Conservation (phyloP, 2,797 vertebrate species). For the Catharus ustulatus region DNA sequence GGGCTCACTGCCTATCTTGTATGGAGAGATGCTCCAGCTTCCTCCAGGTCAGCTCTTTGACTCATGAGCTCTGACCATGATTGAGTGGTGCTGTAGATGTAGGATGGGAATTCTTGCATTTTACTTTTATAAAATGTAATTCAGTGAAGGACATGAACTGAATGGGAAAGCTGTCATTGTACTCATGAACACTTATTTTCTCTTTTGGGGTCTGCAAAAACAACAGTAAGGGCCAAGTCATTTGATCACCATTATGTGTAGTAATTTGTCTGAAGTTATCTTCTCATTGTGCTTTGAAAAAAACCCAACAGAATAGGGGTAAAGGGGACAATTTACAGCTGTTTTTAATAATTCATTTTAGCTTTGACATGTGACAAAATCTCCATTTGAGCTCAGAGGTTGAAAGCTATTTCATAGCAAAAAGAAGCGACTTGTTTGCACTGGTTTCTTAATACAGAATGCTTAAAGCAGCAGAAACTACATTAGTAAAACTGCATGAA, state of each 20-base stretch:
- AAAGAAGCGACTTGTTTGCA: neutral
- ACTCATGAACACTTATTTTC: neutral
- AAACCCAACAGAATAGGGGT: neutral
- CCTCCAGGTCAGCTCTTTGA: neutral
- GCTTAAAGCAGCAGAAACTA: neutral
- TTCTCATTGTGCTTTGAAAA: neutral
- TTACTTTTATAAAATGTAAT: neutral
- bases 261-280: conserved; percentile 16
- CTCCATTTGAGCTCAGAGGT: neutral
- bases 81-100: neutral
- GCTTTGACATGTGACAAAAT: neutral
- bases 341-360: conserved; percentile 4
- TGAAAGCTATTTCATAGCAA: neutral
- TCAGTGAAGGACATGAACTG: neutral
- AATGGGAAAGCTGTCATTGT: neutral
- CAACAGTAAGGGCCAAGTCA: neutral
- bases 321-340: neutral
- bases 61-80: neutral
- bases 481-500: neutral
- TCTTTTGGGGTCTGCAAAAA: neutral
- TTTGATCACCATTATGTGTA: neutral
- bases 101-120: neutral
- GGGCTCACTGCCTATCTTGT: neutral
- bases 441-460: neutral
- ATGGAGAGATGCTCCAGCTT: neutral